Conservation (phyloP, 1,140 invertebrate species). For the Pachyrhynchus sulphureomaculatus region DNA sequence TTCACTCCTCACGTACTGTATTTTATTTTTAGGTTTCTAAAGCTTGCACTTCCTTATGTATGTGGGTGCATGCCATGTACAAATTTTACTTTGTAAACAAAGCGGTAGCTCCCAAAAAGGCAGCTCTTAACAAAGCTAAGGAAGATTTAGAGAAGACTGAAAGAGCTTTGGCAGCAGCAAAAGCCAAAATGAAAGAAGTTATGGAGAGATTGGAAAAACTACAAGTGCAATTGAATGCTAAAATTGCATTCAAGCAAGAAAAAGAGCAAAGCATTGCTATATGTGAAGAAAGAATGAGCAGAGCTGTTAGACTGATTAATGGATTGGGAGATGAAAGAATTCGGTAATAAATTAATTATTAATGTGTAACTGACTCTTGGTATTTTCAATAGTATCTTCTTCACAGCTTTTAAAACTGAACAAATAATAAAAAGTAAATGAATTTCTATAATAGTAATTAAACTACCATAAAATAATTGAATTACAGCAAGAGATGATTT, state of each 20-base stretch:
- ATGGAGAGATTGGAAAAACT: slow-evolving; percentile 64
- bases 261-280: slow-evolving; percentile 75
- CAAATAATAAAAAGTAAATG: too few relatives aligned
- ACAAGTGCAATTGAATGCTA: slow-evolving; percentile 62
- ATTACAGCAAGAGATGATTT: too few relatives aligned
- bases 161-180: slow-evolving; percentile 59
- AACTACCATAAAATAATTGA: too few relatives aligned
- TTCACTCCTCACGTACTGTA: too few relatives aligned
- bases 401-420: too few relatives aligned
- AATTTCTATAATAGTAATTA: too few relatives aligned
- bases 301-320: slow-evolving; percentile 70
- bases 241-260: slow-evolving; percentile 63
- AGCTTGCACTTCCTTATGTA: slow-evolving; percentile 72
- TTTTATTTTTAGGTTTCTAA: slow-evolving; percentile 64
- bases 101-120: slow-evolving; percentile 63
- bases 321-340: slow-evolving; percentile 56
- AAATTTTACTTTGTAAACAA: slow-evolving; percentile 63
- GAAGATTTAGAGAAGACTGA: slow-evolving; percentile 64
- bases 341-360: too few relatives aligned
- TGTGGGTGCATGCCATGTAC: slow-evolving; percentile 70
- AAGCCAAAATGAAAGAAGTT: slow-evolving; percentile 60
- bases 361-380: too few relatives aligned
- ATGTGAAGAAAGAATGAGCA: slow-evolving; percentile 73
- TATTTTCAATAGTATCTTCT: too few relatives aligned
- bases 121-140: slow-evolving; percentile 61